Evolutionary conservation across 2,797 vertebrate genomes (phyloP), one percentile per base, ranked within the genome.

Genomic region (Lepidocolaptes lacrymiger): DNA sequence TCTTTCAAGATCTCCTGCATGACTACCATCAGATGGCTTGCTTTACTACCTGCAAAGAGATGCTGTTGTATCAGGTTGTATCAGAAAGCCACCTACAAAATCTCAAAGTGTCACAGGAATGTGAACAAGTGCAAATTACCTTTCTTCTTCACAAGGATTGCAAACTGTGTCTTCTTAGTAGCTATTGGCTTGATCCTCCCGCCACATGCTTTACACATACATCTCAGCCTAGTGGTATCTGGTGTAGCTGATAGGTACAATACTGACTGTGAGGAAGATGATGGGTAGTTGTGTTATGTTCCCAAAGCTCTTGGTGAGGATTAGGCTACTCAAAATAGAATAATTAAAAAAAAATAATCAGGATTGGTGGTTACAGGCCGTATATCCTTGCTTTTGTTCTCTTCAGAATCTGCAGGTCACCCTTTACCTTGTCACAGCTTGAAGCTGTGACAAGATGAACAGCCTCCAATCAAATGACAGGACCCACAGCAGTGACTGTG

Each of bases 201-300:
- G 5, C 20, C 2, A 0, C 14, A 9, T 48, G 15, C 20, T 85
- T 74, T 48, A 41, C 14, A 11, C 0, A 0, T 56, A 28, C 14
- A 20, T 59, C 49, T 73, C 75, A 81, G 32, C 54, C 52, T 52
- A 30, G 44, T 36, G 30, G 41, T 24, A 14, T 7, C 30, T 44
- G 16, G 5, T 68, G 69, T 63, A 44, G 49, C 19, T 67, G 20
- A 4, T 18, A 61, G 16, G 28, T 56, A 28, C 48, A 20, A 63
- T 20, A 44, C 18, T 22, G 28, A 61, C 9, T 72, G 10, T 66
- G 37, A 75, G 28, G 20, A 82, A 77, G 27, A 54, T 12, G 10
- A 56, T 28, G 14, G n/a, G 16, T 56, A 34, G 39, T 27, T 83
- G n/a, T 44, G 20, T 39, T 82, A 20, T 2, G 1, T 5, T 67